Base-by-base conservation (phyloP, 2,113 vertebrate species). In the Zosterops pallidus region DNA sequence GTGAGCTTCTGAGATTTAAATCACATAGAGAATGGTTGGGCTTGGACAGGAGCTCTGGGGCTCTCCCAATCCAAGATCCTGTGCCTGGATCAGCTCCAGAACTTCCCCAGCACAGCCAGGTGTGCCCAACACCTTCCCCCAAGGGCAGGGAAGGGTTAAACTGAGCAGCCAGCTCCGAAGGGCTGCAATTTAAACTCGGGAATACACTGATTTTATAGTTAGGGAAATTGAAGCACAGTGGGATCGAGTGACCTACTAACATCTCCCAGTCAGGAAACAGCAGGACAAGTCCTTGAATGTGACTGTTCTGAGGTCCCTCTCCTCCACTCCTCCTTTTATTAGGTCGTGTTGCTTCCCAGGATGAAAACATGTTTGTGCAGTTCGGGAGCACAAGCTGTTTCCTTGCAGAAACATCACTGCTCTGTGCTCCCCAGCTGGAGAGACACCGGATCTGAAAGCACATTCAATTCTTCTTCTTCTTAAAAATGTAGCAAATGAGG, bases 161-260 rank as follows among this genome's bases (percentile, higher is more conserved):
- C 39, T 14, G 12, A 8, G 55, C 55, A 35, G 70, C 11, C 39
- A 86, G 12, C 55, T 63, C 81, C 2, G 1, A 72, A 52, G 33
- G 0, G 3, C 55, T 81, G 63, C 10, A 18, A 72, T 83, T 88
- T 90, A 62, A 88, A 76, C 37, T 59, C 5, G 22, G 60, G 79
- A 92, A 67, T 71, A 71, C 42, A 35, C 79, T 47, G 91, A 64
- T 91, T 89, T 95, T 82, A 92, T 39, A 75, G 63, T 75, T 71
- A 46, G 78, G 84, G 82, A 96, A 77, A 89, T 15, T 24, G 76
- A 91, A 91, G 67, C 72, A 86, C 90, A 50, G 92, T 85, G 91
- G 95, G 95, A 90, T 83, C 37, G 37, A 90, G 46, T 82, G 91
- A 96, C 90, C 92, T 79, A 80, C 78, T 88, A 95, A 96, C 90